Evolutionary conservation across 2,113 vertebrate species (phyloP).

Genomic region (Prietella phreatophila): DNA sequence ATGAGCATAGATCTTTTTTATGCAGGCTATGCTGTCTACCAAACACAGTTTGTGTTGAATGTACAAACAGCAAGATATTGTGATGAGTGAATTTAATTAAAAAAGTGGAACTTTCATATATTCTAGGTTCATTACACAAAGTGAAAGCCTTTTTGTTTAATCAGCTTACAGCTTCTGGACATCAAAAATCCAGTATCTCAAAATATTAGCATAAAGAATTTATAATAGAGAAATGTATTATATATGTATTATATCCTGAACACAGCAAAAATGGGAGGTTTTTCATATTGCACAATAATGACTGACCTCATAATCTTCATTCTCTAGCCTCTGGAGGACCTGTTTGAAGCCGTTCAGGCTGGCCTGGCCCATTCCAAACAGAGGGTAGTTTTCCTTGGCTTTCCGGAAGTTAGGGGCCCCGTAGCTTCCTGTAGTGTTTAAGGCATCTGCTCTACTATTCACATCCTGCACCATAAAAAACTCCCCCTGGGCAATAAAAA

Average conservation of each 20-base stretch:
- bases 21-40: no score
- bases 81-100: no score
- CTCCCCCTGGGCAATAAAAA: slow-evolving; percentile 72
- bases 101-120: no score
- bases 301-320: slow-evolving; percentile 76
- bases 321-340: slow-evolving; percentile 78
- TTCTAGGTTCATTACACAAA: no score
- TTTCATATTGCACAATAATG: background rate
- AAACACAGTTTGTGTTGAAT: no score
- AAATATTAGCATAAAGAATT: no score
- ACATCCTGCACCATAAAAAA: slow-evolving; percentile 85
- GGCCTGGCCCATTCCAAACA: slow-evolving; percentile 87
- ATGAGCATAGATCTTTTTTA: no score
- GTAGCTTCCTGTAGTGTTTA: slow-evolving; percentile 75
- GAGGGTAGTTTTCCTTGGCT: slow-evolving; percentile 67
- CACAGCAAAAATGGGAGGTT: background rate
- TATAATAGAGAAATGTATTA: no score
- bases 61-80: no score
- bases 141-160: no score
- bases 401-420: slow-evolving; percentile 85
- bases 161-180: no score
- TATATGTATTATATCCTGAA: background rate
- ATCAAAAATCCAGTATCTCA: no score
- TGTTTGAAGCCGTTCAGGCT: slow-evolving; percentile 77
- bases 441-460: slow-evolving; percentile 74